These are phyloP conservation scores for Drosophila atroscutellata DNA, from an alignment of 2,888 invertebrate genomes.

Conservation along the genomic window DNA sequence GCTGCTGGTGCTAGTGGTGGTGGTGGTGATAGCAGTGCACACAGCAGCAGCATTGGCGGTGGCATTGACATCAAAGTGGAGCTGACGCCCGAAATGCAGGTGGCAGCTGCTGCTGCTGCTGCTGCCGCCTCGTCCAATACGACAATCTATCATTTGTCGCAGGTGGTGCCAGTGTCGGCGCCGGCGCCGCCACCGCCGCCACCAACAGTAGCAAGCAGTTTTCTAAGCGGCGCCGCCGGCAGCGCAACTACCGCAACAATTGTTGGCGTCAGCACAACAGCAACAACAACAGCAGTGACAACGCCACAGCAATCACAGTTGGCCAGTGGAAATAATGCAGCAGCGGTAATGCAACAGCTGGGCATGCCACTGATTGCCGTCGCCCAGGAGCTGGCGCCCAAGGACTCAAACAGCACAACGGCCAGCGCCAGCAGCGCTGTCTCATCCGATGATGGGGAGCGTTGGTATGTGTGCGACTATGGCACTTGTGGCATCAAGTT, in stretches of 20 bases:
- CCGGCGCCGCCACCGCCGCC: conserved; percentile 58
- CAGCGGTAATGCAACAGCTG: conserved; percentile 38
- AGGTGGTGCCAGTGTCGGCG: conserved; percentile 67
- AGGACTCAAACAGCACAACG: conserved; percentile 82
- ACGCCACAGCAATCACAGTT: conserved; percentile 24
- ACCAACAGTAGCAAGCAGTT: conserved; percentile 54
- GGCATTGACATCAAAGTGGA: conserved; percentile 81
- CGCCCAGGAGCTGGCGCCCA: conserved; percentile 65
- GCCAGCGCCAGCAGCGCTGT: conserved; percentile 82
- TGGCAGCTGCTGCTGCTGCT: conserved; percentile 42
- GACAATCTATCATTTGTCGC: conserved; percentile 79
- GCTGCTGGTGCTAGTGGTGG: conserved; percentile 40
- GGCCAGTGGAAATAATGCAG: conserved; percentile 6
- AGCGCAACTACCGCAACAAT: conserved; percentile 20
- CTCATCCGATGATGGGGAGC: conserved; percentile 82
- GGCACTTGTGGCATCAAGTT: conserved; percentile 81
- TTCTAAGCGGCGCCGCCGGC: conserved; percentile 36
- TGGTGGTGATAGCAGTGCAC: conserved; percentile 42
- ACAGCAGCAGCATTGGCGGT: conserved; percentile 50
- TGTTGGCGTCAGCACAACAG: conserved; percentile 47
- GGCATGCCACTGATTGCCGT: conserved; percentile 47
- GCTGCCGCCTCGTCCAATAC: conserved; percentile 48
- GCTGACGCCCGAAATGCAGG: conserved; percentile 63
- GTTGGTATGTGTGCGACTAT: conserved; percentile 82
- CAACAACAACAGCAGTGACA: conserved; percentile 4